A percentile compares a stretch with the other conserved stretches of the same genome.
These are phyloP conservation scores for Drosophila dunni DNA, from an alignment of 1,140 invertebrate genomes.

Conservation along the genomic window DNA sequence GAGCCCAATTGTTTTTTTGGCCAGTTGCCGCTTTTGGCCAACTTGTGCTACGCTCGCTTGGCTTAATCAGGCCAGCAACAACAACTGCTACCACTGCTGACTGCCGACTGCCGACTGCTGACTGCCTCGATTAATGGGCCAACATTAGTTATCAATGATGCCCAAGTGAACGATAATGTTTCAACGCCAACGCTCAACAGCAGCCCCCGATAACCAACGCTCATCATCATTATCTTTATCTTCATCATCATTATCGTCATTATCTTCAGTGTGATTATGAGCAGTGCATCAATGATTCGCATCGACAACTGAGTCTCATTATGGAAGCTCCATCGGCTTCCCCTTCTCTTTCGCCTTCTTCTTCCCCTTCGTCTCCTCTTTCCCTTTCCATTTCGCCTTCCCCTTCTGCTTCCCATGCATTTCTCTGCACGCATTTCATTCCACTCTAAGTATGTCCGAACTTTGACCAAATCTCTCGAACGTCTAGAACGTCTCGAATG, in stretches of 20 bases:
- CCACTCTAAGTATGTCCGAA: constrained; percentile 20
- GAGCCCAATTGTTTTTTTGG: constrained; percentile 27
- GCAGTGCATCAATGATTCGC: constrained; percentile 8
- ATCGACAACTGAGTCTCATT: constrained; percentile 26
- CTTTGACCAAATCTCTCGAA: constrained; percentile 31
- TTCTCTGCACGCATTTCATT: background rate
- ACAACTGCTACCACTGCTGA: constrained; percentile 25
- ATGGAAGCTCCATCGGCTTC: constrained; percentile 27
- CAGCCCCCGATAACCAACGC: constrained; percentile 5
- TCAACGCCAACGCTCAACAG: constrained; percentile 16
- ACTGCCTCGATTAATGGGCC: constrained; percentile 68
- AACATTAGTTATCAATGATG: constrained; percentile 76
- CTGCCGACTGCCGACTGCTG: constrained; percentile 1
- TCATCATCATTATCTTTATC: constrained; percentile 22
- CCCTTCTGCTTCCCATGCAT: too few species aligned
- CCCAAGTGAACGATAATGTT: constrained; percentile 74
- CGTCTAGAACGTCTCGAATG: constrained; percentile 1
- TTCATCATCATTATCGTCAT: constrained; percentile 29
- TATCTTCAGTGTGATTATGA: constrained; percentile 33
- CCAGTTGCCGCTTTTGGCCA: constrained; percentile 3
- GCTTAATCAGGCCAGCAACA: constrained; percentile 55
- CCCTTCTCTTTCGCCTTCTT: too few species aligned
- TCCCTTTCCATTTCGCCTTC: too few species aligned
- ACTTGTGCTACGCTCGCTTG: constrained; percentile 15
- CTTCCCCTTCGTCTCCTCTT: too few species aligned